These are phyloP conservation scores for Epicauta chinensis DNA, from an alignment of 1,140 invertebrate species.

Conservation along the genomic window DNA sequence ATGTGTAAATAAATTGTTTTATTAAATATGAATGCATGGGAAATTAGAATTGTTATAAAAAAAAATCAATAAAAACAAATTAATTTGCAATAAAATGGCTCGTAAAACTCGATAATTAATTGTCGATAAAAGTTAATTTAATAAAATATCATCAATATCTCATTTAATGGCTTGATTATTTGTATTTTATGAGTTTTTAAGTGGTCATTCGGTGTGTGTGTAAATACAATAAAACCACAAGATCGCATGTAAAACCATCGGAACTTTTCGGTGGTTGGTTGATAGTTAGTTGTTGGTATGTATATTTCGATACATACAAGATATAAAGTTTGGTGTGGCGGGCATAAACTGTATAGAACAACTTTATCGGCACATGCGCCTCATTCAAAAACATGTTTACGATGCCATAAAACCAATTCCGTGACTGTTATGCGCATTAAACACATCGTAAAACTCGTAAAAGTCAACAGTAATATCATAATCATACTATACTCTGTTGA, in stretches of 20 bases:
- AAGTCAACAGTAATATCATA: conserved; percentile 36
- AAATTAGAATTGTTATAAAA: no score
- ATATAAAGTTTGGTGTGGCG: no score
- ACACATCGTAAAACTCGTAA: conserved; percentile 36
- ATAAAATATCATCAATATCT: conserved; percentile 6
- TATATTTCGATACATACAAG: no score
- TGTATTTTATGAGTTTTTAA: conserved; percentile 23
- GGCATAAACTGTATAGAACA: no score
- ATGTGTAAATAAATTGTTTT: conserved; percentile 10
- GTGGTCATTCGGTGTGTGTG: conserved; percentile 16
- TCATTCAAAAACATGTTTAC: conserved; percentile 24
- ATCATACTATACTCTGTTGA: conserved; percentile 23
- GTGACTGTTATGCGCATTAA: conserved; percentile 36
- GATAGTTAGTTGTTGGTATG: not conserved
- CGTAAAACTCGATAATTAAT: conserved; percentile 6
- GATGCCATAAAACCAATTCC: conserved; percentile 33
- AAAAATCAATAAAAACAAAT: no score
- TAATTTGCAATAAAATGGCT: no score
- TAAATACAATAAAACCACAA: no score
- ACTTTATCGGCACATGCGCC: conserved; percentile 26
- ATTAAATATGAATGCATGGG: conserved; percentile 15
- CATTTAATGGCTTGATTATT: conserved; percentile 20
- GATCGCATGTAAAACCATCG: no score
- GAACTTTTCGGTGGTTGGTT: conserved; percentile 11
- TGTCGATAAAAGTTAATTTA: conserved; percentile 22